These are phyloP conservation scores for Botrylloides violaceus DNA, from an alignment of 23 tunicate species.

Conservation along the genomic window DNA sequence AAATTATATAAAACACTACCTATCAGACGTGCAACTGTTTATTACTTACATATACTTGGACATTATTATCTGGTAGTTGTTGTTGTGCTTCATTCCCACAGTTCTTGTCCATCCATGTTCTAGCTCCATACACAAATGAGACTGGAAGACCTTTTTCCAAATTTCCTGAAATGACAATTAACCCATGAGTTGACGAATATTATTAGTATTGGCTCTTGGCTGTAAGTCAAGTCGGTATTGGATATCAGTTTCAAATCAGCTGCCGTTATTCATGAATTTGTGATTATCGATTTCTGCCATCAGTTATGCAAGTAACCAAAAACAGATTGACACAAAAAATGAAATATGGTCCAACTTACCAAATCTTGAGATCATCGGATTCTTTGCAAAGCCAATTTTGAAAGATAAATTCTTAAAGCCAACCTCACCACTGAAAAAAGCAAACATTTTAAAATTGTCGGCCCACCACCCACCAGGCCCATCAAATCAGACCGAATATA, in stretches of 20 bases:
- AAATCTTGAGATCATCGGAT: conserved; percentile 71
- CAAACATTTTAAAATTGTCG: neutral
- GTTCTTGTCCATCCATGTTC: conserved; percentile 87
- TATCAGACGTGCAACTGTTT: too few species aligned
- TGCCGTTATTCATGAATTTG: too few species aligned
- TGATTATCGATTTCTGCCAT: too few species aligned
- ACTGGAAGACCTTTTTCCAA: conserved; percentile 54
- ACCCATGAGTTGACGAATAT: too few species aligned
- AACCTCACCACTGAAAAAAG: conserved; percentile 69
- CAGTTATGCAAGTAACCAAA: too few species aligned
- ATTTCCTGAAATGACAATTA: conserved; percentile 26
- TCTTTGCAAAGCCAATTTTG: conserved; percentile 61
- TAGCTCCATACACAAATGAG: conserved; percentile 77
- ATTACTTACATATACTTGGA: conserved; percentile 47
- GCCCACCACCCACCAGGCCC: too few species aligned
- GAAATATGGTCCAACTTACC: conserved; percentile 22
- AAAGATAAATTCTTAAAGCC: conserved; percentile 64
- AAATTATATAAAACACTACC: too few species aligned
- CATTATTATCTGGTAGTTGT: conserved; percentile 60
- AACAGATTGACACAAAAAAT: neutral
- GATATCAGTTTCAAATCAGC: too few species aligned
- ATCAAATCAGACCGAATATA: too few species aligned
- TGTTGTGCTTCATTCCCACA: conserved; percentile 67
- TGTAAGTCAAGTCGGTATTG: too few species aligned
- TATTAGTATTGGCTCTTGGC: too few species aligned